Conservation (phyloP, 2,888 invertebrate genomes). For the Ichneumoninae sp. region DNA sequence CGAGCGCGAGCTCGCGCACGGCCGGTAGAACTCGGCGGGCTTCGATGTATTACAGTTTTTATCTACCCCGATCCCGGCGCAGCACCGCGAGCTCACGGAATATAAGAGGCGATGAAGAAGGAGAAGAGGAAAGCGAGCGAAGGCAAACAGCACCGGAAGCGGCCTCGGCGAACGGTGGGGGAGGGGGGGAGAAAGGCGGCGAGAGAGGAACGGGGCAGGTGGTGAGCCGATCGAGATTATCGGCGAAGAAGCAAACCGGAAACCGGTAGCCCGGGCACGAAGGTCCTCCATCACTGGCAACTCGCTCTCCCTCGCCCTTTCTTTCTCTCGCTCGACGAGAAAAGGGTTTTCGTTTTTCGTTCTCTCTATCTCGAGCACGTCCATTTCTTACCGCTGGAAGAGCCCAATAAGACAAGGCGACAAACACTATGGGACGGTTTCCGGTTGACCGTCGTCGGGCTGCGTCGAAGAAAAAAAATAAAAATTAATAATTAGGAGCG, state of each 20-base stretch:
- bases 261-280: constrained; percentile 79
- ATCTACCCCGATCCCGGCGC: constrained; percentile 65
- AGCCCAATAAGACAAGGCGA: constrained; percentile 68
- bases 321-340: background rate
- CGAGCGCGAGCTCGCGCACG: constrained; percentile 32
- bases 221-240: constrained; percentile 80
- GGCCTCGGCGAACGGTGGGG: constrained; percentile 27
- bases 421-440: constrained; percentile 78
- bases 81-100: constrained; percentile 46
- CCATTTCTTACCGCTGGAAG: constrained; percentile 69
- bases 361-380: constrained; percentile 64
- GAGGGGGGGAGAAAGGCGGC: constrained; percentile 32
- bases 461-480: background rate
- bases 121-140: constrained; percentile 52
- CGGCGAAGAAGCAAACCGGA: constrained; percentile 78
- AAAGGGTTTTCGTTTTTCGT: constrained; percentile 25
- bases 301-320: constrained; percentile 22
- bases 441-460: constrained; percentile 73
- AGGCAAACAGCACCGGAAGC: constrained; percentile 43
- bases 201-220: constrained; percentile 72
- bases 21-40: constrained; percentile 42
- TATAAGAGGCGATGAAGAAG: constrained; percentile 45
- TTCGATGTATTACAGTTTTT: constrained; percentile 70
- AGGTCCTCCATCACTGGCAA: constrained; percentile 77
- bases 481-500: background rate